A percentile compares a stretch with the other conserved stretches of the same genome.
phyloP scores from a whole-genome alignment of 2,888 invertebrate genomes.

The Sturmia bella region DNA sequence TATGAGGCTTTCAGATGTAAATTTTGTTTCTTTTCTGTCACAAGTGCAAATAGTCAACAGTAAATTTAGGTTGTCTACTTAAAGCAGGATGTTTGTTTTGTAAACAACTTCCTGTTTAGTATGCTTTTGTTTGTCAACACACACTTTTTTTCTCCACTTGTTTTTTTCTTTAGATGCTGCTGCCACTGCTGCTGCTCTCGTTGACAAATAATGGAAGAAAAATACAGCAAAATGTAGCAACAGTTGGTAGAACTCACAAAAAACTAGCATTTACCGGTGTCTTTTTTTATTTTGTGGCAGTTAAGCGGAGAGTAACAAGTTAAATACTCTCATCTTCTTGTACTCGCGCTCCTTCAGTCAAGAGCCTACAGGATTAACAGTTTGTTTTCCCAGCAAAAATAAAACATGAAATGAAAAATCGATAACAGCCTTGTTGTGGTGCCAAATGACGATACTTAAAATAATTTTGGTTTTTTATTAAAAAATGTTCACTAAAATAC shows the following conservation, averaged over 20 bases:
- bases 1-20: background rate
- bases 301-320: conserved; percentile 27
- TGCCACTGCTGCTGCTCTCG: background rate
- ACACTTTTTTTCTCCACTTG: background rate
- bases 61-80: conserved; percentile 26
- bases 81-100: conserved; percentile 50
- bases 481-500: conserved; percentile 4
- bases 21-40: background rate
- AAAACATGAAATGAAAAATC: conserved; percentile 63
- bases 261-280: conserved; percentile 21
- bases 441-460: conserved; percentile 32
- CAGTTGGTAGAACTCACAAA: conserved; percentile 40
- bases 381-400: conserved; percentile 41
- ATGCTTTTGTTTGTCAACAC: conserved; percentile 58
- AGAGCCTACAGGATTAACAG: conserved; percentile 39
- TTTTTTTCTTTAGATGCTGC: background rate
- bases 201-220: conserved; percentile 5
- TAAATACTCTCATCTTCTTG: conserved; percentile 23
- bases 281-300: background rate
- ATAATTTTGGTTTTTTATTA: conserved; percentile 19
- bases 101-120: conserved; percentile 59
- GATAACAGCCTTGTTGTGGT: conserved; percentile 67
- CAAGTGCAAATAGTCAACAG: background rate
- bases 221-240: conserved; percentile 35
- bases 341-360: background rate